Evolutionary conservation across 2,797 vertebrate genomes (phyloP), one percentile per base, ranked within the genome.

Genomic region (Clamator glandarius): DNA sequence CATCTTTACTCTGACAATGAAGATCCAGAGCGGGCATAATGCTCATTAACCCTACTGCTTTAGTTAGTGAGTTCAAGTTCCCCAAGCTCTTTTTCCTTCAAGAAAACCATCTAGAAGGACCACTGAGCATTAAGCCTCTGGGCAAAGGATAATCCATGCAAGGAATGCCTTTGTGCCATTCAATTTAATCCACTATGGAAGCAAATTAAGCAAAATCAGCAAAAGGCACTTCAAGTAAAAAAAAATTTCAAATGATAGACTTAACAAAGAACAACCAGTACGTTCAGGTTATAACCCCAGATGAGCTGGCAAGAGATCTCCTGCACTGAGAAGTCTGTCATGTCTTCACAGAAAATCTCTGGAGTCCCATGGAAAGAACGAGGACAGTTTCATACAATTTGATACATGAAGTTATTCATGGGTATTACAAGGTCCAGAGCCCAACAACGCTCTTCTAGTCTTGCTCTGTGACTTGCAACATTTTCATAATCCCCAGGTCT

Each of bases 371-470:
- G 12, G 19, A 16, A 67, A 39, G 41, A 25, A 3, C 4, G 12
- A 75, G 67, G 20, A 55, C 78, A 44, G 0, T 4, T 1, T 28
- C 19, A 4, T 3, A 8, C 24, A 7, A 33, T 13, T 24, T 4
- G 15, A 44, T 4, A 15, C 2, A 2, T 2, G 5, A 46, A 72
- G 36, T 23, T 68, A n/a, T 4, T 59, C 18, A 16, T 0, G 0
- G 25, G 13, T 24, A 57, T 33, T 11, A 5, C 31, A 55, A 15
- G 50, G 57, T 44, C 46, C 44, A 68, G 46, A 39, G 42, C 44
- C n/a, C 46, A 50, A 20, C 41, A 62, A 48, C 6, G 23, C 20
- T 26, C 66, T 41, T 55, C 67, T 18, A 44, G 51, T 9, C 29
- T 73, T 52, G 33, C 44, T 69, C 13, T 39, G 39, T 8, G 48